A percentile compares a stretch with the other conserved stretches of the same genome.
Conservation (phyloP, 2,797 vertebrate genomes). For the Choloepus didactylus region DNA sequence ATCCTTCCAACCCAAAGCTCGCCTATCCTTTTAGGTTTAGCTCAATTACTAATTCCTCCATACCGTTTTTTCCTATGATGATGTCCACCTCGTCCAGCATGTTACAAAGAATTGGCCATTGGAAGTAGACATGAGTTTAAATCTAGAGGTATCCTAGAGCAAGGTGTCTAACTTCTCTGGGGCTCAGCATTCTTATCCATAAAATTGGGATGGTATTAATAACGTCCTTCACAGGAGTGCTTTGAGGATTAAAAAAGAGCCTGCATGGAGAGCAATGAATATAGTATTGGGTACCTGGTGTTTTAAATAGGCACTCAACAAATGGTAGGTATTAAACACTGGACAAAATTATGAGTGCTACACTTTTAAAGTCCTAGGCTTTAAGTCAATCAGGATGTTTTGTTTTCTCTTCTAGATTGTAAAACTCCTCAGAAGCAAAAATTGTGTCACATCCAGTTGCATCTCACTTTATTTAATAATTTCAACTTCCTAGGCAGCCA, state of each 20-base stretch:
- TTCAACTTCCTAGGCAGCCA: constrained; percentile 27
- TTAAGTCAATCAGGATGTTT: not conserved
- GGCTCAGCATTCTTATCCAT: not conserved
- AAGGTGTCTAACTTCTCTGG: not conserved
- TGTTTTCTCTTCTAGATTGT: not conserved
- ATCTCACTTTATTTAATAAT: constrained; percentile 37
- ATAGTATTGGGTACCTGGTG: not conserved
- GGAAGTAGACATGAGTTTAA: not conserved
- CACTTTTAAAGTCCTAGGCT: not conserved
- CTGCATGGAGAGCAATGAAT: not conserved
- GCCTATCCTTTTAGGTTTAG: not conserved
- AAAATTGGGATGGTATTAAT: not conserved
- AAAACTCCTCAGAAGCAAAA: constrained; percentile 34
- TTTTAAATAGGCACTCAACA: not conserved
- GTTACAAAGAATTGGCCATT: constrained; percentile 32
- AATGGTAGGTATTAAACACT: not conserved
- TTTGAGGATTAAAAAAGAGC: not conserved
- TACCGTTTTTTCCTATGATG: not conserved
- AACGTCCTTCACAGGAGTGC: not conserved
- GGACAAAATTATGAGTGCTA: not conserved
- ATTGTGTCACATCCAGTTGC: not conserved
- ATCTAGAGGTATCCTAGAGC: not conserved
- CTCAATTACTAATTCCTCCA: not conserved
- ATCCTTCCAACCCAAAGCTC: not conserved
- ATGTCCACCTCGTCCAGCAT: not conserved